Base-by-base conservation (phyloP, 2,113 vertebrate genomes). In the Athene noctua region DNA sequence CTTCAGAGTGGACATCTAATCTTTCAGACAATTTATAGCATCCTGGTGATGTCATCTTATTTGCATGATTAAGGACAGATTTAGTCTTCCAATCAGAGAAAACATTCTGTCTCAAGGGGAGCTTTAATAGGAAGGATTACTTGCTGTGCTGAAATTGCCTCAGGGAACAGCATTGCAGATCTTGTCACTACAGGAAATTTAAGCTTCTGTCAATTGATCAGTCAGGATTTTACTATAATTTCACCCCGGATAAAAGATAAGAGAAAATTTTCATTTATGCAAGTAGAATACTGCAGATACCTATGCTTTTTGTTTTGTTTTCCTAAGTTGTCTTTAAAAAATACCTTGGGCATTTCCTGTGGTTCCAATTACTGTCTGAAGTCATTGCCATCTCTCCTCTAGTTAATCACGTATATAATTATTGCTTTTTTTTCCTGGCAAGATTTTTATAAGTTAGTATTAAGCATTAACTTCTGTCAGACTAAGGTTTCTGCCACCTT, bases 1-100 rank as follows among this genome's bases (percentile, higher is more conserved):
- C 87, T 92, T 88, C 74, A 89, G 18, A 82, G 27, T 13, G 17
- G 44, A 23, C 66, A 88, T 94, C 77, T 95, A 88, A 92, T 89
- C 79, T 78, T 77, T 72, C 63, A 65, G n/a, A 58, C 54, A 71
- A 42, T 95, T 91, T 80, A 52, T 23, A 71, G 71, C 47, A 82
- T 61, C 46, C 88, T 42, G 5, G 36, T 97, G 81, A 97, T 62
- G 52, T 91, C 86, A 96, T 85, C 15, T 88, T 58, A 80, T 58
- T 63, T 71, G 77, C 55, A 83, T 90, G 54, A 97, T 91, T 94
- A 97, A 97, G 95, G 90, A 67, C 46, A 82, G 85, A 94, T 94
- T 93, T 94, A 87, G 74, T 79, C 81, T 97, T 95, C 62, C 86
- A 93, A 82, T 92, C 74, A 94, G 80, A 95, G 72, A 92, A 95